phyloP scores from a whole-genome alignment of 2,113 vertebrate genomes.

The Eulacestoma nigropectus region DNA sequence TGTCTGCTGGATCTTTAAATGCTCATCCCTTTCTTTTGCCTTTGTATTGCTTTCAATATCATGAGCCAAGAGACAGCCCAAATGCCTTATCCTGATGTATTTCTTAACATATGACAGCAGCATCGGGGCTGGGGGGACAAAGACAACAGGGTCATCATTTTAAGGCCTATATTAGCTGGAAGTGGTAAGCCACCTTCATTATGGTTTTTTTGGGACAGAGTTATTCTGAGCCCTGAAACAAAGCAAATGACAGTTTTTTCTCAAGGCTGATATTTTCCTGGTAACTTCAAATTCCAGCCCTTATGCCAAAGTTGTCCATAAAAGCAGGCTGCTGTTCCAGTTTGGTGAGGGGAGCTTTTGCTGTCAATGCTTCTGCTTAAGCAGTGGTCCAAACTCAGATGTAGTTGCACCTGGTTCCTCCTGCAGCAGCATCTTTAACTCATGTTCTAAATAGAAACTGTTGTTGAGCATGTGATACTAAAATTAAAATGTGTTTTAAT shows the following conservation, averaged over 20 bases:
- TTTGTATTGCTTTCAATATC: background rate
- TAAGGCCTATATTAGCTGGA: background rate
- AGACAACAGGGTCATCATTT: background rate
- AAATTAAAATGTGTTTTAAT: background rate
- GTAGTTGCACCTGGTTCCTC: background rate
- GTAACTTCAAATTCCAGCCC: background rate
- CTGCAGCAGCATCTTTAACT: background rate
- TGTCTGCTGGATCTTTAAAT: background rate
- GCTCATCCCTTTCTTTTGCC: background rate
- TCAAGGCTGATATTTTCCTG: background rate
- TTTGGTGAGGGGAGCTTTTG: background rate
- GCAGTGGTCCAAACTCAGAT: background rate
- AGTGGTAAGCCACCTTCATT: background rate
- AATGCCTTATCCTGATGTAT: background rate
- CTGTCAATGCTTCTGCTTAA: background rate
- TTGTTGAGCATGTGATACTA: background rate
- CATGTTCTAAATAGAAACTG: background rate
- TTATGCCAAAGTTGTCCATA: background rate
- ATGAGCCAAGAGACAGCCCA: background rate
- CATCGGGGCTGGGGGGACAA: rapidly evolving
- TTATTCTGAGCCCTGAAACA: background rate
- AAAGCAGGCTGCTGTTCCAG: background rate
- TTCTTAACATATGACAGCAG: background rate
- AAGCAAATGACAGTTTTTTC: background rate
- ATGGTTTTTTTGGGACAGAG: background rate